Evolutionary conservation across 1,140 invertebrate species (phyloP).

Genomic region (Macrotrachela quadricornifera): DNA sequence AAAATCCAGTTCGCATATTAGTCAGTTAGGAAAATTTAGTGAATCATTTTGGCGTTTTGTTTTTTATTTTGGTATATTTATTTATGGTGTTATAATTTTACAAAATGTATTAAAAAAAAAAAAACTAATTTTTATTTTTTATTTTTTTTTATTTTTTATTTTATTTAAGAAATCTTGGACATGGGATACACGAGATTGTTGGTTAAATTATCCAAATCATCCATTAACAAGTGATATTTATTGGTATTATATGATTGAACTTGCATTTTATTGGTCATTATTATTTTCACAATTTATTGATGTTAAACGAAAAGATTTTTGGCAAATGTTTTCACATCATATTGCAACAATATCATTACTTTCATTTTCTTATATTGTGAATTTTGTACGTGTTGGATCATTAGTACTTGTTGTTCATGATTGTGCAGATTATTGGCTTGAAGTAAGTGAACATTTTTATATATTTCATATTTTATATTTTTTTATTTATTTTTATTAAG

Average conservation of each 20-base stretch:
- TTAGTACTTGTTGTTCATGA: conserved; percentile 77
- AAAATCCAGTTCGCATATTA: not conserved
- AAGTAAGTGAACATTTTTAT: conserved; percentile 37
- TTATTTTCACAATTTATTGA: conserved; percentile 78
- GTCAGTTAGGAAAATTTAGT: not conserved
- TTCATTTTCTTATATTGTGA: conserved; percentile 75
- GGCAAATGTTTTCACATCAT: conserved; percentile 94
- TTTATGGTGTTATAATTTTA: not conserved
- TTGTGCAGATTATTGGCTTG: conserved; percentile 76
- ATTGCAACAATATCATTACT: conserved; percentile 69
- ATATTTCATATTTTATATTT: not conserved
- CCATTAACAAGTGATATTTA: conserved; percentile 31
- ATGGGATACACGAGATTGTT: not conserved
- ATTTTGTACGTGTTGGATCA: conserved; percentile 70
- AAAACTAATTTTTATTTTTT: not conserved
- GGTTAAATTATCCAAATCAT: conserved; percentile 5
- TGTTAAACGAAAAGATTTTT: conserved; percentile 64
- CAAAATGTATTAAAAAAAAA: not conserved
- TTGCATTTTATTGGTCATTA: conserved; percentile 83
- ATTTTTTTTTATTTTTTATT: conserved; percentile 12
- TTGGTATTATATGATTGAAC: conserved; percentile 89
- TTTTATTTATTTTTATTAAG: conserved; percentile 35
- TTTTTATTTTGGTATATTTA: not conserved
- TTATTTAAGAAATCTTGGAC: not conserved
- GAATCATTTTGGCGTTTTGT: conserved; percentile 3